Percentiles rank a stretch among this genome's conserved stretches.
Evolutionary conservation across 1,140 invertebrate genomes (phyloP).

Genomic region (Muscidifurax raptorellus): DNA sequence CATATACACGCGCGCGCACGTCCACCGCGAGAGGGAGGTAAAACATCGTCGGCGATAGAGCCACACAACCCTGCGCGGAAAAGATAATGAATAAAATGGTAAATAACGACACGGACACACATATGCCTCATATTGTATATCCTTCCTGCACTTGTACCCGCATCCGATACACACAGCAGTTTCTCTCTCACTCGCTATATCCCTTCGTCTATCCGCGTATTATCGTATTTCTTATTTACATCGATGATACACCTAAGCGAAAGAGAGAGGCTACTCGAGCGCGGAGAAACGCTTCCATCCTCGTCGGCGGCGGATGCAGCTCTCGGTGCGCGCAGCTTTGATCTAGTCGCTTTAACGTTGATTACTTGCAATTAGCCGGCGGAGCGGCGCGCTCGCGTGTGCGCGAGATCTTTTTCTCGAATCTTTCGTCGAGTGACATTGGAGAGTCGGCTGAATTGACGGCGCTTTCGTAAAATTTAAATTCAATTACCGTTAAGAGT

Average conservation of each 20-base stretch:
- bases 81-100: slow-evolving; percentile 63
- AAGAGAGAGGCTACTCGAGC: background rate
- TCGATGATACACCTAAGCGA: slow-evolving; percentile 10
- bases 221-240: slow-evolving; percentile 60
- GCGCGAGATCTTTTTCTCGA: slow-evolving; percentile 37
- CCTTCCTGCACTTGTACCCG: slow-evolving; percentile 14
- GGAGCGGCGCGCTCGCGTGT: background rate
- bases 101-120: slow-evolving; percentile 59
- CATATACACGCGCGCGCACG: slow-evolving; percentile 2
- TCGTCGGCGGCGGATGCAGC: background rate
- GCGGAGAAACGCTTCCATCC: slow-evolving; percentile 33
- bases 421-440: slow-evolving; percentile 43
- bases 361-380: slow-evolving; percentile 53
- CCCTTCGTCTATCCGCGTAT: slow-evolving; percentile 41
- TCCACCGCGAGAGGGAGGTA: background rate
- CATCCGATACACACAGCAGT: slow-evolving; percentile 43
- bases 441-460: slow-evolving; percentile 35
- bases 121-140: background rate
- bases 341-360: slow-evolving; percentile 53
- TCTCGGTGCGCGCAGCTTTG: slow-evolving; percentile 45
- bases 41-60: background rate
- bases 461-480: slow-evolving; percentile 47
- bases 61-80: slow-evolving; percentile 48
- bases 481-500: slow-evolving; percentile 41
- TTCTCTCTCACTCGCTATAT: slow-evolving; percentile 12